A percentile compares a stretch with the other conserved stretches of the same genome.
phyloP scores from a whole-genome alignment of 2,113 vertebrate species.

The Vulpes lagopus region DNA sequence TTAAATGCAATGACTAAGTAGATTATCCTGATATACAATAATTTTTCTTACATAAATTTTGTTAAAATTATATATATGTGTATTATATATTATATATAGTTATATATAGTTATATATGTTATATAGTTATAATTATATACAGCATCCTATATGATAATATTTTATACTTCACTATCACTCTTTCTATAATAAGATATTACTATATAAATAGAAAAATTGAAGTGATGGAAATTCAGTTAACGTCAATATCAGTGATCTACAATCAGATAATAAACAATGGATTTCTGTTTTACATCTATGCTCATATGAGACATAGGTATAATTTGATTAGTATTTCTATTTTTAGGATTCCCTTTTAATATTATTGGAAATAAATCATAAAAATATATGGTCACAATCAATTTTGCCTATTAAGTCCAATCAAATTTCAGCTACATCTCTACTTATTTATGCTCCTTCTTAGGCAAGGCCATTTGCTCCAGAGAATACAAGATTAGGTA shows the following conservation, averaged over 20 bases:
- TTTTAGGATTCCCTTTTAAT: neutral
- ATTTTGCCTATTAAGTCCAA: neutral
- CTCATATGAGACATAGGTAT: neutral
- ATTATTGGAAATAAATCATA: slow-evolving; percentile 41
- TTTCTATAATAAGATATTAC: neutral
- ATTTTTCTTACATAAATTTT: neutral
- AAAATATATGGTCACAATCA: slow-evolving; percentile 3
- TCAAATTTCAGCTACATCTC: neutral
- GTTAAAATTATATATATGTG: neutral
- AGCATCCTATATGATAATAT: neutral
- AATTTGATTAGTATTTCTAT: neutral
- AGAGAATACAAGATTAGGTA: slow-evolving; percentile 56
- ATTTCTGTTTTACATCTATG: neutral
- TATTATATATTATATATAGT: neutral
- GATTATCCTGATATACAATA: neutral
- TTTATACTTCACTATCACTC: neutral
- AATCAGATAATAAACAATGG: neutral
- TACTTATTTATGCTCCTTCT: neutral
- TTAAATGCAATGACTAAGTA: neutral
- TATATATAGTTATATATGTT: neutral
- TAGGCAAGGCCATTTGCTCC: neutral
- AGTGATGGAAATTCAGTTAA: neutral
- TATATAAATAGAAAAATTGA: neutral
- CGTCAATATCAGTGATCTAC: neutral
- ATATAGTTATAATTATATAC: neutral